A percentile compares a stretch with the other conserved stretches of the same genome.
Conservation (phyloP, 2,113 vertebrate genomes). For the Orthonyx spaldingii region DNA sequence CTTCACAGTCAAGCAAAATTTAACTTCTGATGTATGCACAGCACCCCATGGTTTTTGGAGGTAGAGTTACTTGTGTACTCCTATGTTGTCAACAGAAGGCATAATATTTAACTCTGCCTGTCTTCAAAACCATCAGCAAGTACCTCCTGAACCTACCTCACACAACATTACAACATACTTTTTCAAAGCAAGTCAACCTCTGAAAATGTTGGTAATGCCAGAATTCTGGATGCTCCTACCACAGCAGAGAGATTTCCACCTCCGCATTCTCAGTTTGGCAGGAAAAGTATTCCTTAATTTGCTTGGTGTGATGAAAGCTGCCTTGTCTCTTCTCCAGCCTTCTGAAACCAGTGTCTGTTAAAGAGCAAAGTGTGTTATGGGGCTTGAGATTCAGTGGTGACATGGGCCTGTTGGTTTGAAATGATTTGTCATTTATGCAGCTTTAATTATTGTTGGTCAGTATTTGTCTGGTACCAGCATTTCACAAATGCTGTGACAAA, state of each 20-base stretch:
- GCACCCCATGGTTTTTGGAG: not conserved
- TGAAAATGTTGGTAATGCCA: not conserved
- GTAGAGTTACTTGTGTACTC: not conserved
- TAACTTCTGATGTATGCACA: not conserved
- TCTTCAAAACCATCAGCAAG: not conserved
- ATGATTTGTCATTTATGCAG: not conserved
- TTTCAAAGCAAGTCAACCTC: not conserved
- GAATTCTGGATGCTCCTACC: not conserved
- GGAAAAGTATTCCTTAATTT: not conserved
- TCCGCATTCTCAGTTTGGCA: not conserved
- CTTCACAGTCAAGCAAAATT: not conserved
- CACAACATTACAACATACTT: not conserved
- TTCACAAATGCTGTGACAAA: not conserved
- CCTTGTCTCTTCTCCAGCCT: not conserved
- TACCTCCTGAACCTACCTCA: not conserved
- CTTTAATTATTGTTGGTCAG: not conserved
- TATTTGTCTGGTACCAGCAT: not conserved
- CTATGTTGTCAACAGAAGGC: not conserved
- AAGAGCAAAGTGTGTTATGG: not conserved
- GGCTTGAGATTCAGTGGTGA: rapidly evolving
- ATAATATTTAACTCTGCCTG: not conserved
- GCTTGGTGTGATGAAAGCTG: constrained; percentile 6
- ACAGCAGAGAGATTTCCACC: not conserved
- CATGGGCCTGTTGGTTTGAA: not conserved
- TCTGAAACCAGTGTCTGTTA: not conserved